phyloP scores from a whole-genome alignment of 2,113 vertebrate species.

The Crotalus tigris region DNA sequence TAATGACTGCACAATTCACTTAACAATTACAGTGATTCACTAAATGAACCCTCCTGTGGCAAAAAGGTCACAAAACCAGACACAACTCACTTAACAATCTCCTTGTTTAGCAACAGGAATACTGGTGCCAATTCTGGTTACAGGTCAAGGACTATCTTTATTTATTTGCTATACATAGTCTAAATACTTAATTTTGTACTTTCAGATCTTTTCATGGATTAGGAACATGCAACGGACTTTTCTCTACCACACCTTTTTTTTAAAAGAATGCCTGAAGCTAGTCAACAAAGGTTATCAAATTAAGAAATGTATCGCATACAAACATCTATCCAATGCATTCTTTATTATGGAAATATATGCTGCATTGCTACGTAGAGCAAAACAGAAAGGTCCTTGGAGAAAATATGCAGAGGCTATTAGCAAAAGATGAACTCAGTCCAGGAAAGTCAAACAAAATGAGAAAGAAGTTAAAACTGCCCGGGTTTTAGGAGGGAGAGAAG shows the following conservation, averaged over 20 bases:
- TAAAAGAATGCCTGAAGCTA: not conserved
- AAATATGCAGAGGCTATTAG: not conserved
- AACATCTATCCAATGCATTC: not conserved
- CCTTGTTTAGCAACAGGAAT: too few relatives aligned
- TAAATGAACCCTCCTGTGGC: too few relatives aligned
- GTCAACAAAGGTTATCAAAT: not conserved
- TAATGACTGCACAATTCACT: too few relatives aligned
- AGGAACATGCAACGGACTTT: not conserved
- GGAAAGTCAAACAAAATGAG: not conserved
- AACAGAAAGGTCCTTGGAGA: not conserved
- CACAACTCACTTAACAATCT: too few relatives aligned
- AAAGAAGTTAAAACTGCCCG: not conserved
- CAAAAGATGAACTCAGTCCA: not conserved
- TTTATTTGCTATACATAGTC: not conserved
- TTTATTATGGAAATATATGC: not conserved
- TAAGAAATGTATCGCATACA: not conserved
- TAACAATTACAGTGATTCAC: too few relatives aligned
- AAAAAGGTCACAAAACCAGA: too few relatives aligned
- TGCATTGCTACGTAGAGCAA: not conserved
- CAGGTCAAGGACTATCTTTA: not conserved
- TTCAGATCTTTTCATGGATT: not conserved
- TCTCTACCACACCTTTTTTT: not conserved
- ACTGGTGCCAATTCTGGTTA: too few relatives aligned
- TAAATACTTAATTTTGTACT: not conserved
- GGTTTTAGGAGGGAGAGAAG: not conserved